phyloP scores from a whole-genome alignment of 2,888 invertebrate genomes.

The Mongoloraphidia duomilia region DNA sequence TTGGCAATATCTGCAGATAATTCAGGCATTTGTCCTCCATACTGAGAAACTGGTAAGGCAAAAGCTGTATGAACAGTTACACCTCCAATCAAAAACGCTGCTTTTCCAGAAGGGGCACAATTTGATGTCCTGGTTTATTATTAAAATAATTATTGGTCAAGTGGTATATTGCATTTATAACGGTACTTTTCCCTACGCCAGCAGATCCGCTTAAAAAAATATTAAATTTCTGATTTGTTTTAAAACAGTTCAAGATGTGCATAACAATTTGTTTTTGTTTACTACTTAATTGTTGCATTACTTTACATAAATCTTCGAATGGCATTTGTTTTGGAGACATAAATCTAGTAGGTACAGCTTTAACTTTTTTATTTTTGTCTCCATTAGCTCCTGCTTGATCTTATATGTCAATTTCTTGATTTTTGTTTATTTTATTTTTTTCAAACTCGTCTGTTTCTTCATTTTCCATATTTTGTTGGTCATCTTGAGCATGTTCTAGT shows the following conservation, averaged over 20 bases:
- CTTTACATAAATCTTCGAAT: constrained; percentile 6
- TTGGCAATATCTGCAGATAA: constrained; percentile 8
- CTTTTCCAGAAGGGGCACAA: constrained; percentile 15
- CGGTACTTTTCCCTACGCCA: constrained; percentile 8
- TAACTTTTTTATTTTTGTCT: background rate
- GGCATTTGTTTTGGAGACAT: background rate
- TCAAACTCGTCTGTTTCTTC: constrained; percentile 5
- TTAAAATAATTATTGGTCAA: constrained; percentile 10
- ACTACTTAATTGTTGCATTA: constrained; percentile 9
- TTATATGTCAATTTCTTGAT: constrained; percentile 8
- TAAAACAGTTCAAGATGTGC: constrained; percentile 12
- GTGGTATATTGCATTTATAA: constrained; percentile 4
- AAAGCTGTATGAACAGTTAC: constrained; percentile 17
- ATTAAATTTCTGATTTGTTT: constrained; percentile 1
- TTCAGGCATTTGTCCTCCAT: constrained; percentile 6
- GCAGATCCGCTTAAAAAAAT: background rate
- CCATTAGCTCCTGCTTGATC: background rate
- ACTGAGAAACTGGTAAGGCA: constrained; percentile 11
- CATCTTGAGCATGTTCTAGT: background rate
- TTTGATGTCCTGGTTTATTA: constrained; percentile 13
- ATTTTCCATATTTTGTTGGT: background rate
- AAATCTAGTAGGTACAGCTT: constrained; percentile 1
- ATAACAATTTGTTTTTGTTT: constrained; percentile 11
- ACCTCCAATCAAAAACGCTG: constrained; percentile 14
- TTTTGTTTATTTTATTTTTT: constrained; percentile 6